These are phyloP conservation scores for Neomicropteryx cornuta DNA, from an alignment of 1,140 invertebrate genomes.

Conservation along the genomic window DNA sequence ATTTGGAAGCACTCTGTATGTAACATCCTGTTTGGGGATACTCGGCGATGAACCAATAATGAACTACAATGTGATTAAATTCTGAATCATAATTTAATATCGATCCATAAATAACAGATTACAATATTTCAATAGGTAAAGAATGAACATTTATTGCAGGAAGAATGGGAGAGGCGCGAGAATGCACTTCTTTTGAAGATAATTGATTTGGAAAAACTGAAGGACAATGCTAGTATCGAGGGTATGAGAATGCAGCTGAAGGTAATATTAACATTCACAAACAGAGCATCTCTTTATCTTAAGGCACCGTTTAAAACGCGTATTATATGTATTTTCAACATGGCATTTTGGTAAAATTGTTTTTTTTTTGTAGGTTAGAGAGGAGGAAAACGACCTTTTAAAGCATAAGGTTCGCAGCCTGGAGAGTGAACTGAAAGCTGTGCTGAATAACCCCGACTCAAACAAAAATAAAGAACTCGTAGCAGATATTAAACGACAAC, in stretches of 20 bases:
- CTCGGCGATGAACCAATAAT: no score
- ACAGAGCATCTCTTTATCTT: slow-evolving; percentile 1
- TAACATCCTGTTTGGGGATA: no score
- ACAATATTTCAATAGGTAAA: no score
- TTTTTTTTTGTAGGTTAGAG: slow-evolving; percentile 22
- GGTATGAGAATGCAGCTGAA: slow-evolving; percentile 29
- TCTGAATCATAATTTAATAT: no score
- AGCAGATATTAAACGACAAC: slow-evolving; percentile 35
- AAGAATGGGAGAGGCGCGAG: slow-evolving; percentile 29
- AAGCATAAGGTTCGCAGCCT: slow-evolving; percentile 32
- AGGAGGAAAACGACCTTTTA: slow-evolving; percentile 35
- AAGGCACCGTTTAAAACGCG: neutral
- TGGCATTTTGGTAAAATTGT: neutral
- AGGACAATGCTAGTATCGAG: slow-evolving; percentile 26
- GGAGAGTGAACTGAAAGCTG: slow-evolving; percentile 34
- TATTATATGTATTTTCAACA: neutral
- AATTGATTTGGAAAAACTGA: slow-evolving; percentile 27
- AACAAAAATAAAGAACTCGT: slow-evolving; percentile 38
- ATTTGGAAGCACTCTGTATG: no score
- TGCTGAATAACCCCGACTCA: slow-evolving; percentile 31
- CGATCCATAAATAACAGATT: no score
- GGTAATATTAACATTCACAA: slow-evolving; percentile 16
- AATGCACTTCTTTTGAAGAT: slow-evolving; percentile 30
- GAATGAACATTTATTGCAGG: slow-evolving; percentile 17
- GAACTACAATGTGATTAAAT: no score